Conservation (phyloP, 2,888 invertebrate genomes). For the Zygothrica quintamaculata region DNA sequence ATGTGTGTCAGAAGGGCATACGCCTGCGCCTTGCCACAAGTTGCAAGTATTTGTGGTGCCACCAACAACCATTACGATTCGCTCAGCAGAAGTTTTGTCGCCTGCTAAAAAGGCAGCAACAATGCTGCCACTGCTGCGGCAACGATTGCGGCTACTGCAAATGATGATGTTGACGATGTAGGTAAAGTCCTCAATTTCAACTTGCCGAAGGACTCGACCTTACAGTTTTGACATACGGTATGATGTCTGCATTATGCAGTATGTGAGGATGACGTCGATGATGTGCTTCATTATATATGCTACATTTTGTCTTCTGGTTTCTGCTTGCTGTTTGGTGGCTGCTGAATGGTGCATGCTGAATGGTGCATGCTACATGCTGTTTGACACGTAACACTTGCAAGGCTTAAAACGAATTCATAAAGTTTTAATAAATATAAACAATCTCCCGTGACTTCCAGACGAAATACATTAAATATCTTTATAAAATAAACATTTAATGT, state of each 20-base stretch:
- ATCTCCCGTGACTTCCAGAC: no score
- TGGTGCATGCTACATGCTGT: constrained; percentile 7
- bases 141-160: constrained; percentile 14
- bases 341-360: constrained; percentile 7
- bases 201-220: constrained; percentile 74
- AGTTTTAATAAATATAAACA: no score
- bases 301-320: constrained; percentile 3
- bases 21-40: constrained; percentile 46
- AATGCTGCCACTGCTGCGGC: constrained; percentile 9
- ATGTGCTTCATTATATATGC: constrained; percentile 15
- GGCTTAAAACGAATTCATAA: no score
- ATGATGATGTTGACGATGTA: constrained; percentile 74
- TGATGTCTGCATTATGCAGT: constrained; percentile 46
- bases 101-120: constrained; percentile 10
- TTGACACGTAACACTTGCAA: constrained; percentile 1
- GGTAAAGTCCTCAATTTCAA: constrained; percentile 73
- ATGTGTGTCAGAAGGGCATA: constrained; percentile 5
- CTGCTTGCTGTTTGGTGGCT: constrained; percentile 10
- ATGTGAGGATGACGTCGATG: constrained; percentile 67
- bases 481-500: no score
- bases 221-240: constrained; percentile 69
- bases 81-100: constrained; percentile 38
- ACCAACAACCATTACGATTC: constrained; percentile 9
- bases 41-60: constrained; percentile 13
- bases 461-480: no score